Base-by-base conservation (phyloP, 2,113 vertebrate species). In the Podiceps cristatus region DNA sequence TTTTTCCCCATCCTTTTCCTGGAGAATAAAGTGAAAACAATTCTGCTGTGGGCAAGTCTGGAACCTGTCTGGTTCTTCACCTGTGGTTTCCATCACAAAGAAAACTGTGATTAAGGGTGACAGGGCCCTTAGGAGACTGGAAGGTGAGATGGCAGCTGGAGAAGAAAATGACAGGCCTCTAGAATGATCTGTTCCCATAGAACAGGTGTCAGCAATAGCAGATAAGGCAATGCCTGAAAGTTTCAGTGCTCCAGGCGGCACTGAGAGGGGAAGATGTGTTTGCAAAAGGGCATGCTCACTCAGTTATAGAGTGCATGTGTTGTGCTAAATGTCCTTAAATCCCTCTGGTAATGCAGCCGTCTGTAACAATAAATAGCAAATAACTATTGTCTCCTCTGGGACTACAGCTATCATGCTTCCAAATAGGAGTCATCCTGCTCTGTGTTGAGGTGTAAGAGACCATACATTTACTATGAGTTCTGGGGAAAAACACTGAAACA, bases 341-440 rank as follows among this genome's bases (percentile, higher is more conserved):
- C 94, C 93, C 93, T 33, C 74, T 79, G 97, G 96, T 77, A 80
- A 94, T 29, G 68, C 87, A 88, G 79, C 88, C 18, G 52, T 67
- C 94, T 93, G 78, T 81, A 76, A 96, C 94, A 94, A 97, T 96
- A 96, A 97, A 97, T 58, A 95, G 90, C 93, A 95, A 95, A 94
- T 93, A 90, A 42, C 42, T 86, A 19, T 73, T 77, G 86, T 76
- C 77, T 96, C 93, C 94, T 88, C 66, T 94, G 97, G 95, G 95
- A 88, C 49, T 77, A 17, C 47, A 78, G 84, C 72, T 95, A 80
- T 79, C 90, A 11, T 60, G 78, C 75, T 92, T 88, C 89, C 96
- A 83, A 52, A 47, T 0, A 92, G 78, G 93, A 93, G 68, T 23
- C 67, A 31, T 90, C 93, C 87, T 64, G 40, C 81, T 90, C 94